Base-by-base conservation (phyloP, 2,888 invertebrate species). In the Agonopterix subpropinquella region DNA sequence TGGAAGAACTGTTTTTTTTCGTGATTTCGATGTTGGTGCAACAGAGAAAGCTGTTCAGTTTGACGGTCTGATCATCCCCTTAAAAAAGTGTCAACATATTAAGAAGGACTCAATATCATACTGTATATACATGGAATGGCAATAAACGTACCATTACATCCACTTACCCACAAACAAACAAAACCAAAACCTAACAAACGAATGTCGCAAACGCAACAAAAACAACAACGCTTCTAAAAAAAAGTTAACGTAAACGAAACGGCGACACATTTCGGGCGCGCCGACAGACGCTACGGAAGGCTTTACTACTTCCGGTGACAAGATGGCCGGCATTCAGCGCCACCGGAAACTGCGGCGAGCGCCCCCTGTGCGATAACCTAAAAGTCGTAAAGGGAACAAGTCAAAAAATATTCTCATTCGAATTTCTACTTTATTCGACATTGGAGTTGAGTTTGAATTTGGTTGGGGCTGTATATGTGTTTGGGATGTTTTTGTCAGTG, bases 231-330 rank as follows among this genome's bases (percentile, higher is more conserved):
- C 62, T 53, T 54, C 57, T 54, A 58, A 62, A 61, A 70, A 70
- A 66, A 68, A 65, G 67, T 60, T 60, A 58, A 58, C 58, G 55
- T 56, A 67, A 67, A 66, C 65, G 62, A 59, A 60, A 62, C 55
- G 52, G 57, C 28, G 28, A 59, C 69, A 70, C 69, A 66, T 71
- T 77, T 67, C 60, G 68, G 62, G 67, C 65, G 58, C 65, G 64
- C 64, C 69, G 73, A 68, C 78, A 75, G 77, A 70, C 73, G 75
- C 70, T 73, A 59, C 83, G 87, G 87, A 88, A 88, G 86, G 80
- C 80, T 86, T 88, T 88, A 89, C 87, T 85, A 88, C 87, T 88
- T 88, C 89, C 89, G 76, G 64, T 75, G 77, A 79, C 85, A 86
- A 86, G 85, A 86, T 85, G 86, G 85, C 84, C 74, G 77, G 70